Evolutionary conservation across 2,113 vertebrate genomes (phyloP), one percentile per base, ranked within the genome.

Genomic region (Pachycephala philippinensis): DNA sequence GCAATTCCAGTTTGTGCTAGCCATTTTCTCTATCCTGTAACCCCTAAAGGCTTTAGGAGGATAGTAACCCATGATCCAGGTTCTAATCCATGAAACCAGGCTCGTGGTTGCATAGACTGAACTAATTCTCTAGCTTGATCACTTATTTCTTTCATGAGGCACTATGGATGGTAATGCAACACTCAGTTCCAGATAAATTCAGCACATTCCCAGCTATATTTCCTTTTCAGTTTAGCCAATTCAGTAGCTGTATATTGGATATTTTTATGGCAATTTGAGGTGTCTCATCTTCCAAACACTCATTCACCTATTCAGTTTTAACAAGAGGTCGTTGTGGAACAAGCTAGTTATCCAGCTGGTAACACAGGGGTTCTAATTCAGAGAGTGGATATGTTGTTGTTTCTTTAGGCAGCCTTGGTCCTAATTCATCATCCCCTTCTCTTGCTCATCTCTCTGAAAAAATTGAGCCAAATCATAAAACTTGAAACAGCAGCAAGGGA

Each of bases 241-340:
- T 53, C 47, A 45, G 21, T 26, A 23, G 60, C 59, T 74, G 18
- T 40, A 12, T 56, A 15, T 47, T 16, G 23, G 23, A 8, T 33
- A 23, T 27, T 28, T 39, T 45, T 54, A 35, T 47, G 49, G 23
- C 9, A 28, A 31, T 47, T 74, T 54, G 28, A 74, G 40, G 14
- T n/a, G 49, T 12, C 33, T 47, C 10, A n/a, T n/a, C n/a, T 74
- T 47, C 42, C n/a, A 39, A 56, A 28, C 20, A 9, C 28, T 47
- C 40, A n/a, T 12, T 23, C 63, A 33, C 30, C 21, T 65, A 13
- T 33, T 84, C 23, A n/a, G 19, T n/a, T 64, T 39, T 74, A 39
- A 40, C 10, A 26, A n/a, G 30, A 47, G 15, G 18, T n/a, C 0
- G 0, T n/a, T 1, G 1, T 40, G n/a, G 50, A 74, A 39, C 49